Percentiles rank a stretch among this genome's conserved stretches.
These are phyloP conservation scores for Muricea muricata DNA, from an alignment of 92 coral and sea anemone species.

Conservation along the genomic window DNA sequence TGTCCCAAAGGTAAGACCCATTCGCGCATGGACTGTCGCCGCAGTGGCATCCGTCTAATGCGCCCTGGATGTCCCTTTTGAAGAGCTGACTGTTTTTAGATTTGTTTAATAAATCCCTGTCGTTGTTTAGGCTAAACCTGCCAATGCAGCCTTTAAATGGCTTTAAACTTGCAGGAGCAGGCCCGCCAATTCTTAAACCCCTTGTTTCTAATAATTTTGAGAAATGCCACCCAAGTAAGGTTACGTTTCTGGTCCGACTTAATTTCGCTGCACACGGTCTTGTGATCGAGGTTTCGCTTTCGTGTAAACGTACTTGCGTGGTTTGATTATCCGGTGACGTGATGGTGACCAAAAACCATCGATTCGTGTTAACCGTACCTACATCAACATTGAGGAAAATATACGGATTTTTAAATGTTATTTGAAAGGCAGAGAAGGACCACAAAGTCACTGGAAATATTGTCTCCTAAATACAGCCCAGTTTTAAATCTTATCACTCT, in stretches of 20 bases:
- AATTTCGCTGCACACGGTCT: not conserved
- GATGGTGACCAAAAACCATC: conserved; percentile 27
- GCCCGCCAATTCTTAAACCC: conserved; percentile 19
- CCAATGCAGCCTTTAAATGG: conserved; percentile 34
- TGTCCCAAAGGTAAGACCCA: conserved; percentile 11
- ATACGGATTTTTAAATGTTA: too few relatives aligned
- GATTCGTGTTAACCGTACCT: conserved; percentile 3
- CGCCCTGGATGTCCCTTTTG: not conserved
- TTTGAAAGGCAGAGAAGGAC: too few relatives aligned
- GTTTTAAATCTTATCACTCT: too few relatives aligned
- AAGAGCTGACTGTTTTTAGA: not conserved
- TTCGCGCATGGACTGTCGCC: not conserved
- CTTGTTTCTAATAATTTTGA: not conserved
- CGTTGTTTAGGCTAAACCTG: not conserved
- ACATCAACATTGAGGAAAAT: not conserved
- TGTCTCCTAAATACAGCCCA: too few relatives aligned
- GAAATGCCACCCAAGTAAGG: conserved; percentile 14
- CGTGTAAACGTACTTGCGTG: not conserved
- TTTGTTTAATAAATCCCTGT: not conserved
- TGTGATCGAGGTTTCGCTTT: not conserved
- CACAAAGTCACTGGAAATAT: too few relatives aligned
- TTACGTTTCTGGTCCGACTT: not conserved
- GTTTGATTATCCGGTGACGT: not conserved
- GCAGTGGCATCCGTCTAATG: not conserved
- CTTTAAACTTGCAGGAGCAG: not conserved